These are phyloP conservation scores for Pedetes capensis DNA, from an alignment of 2,113 vertebrate species.

Conservation along the genomic window DNA sequence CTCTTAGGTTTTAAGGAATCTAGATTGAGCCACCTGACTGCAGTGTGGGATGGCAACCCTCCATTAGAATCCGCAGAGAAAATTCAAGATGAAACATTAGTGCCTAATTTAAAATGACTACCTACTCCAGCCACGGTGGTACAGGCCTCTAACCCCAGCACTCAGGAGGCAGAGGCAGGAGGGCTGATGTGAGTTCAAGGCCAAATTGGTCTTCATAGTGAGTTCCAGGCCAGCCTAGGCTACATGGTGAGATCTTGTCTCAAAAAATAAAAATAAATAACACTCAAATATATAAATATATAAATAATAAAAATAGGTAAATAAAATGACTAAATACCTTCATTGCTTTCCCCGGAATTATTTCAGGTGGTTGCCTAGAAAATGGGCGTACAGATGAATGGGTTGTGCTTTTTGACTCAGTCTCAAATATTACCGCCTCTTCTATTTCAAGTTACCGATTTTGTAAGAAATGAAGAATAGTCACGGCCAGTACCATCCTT, in stretches of 20 bases:
- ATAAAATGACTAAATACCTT: constrained; percentile 66
- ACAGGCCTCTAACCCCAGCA: too few relatives aligned
- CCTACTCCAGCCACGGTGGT: too few relatives aligned
- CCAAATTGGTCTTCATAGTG: too few relatives aligned
- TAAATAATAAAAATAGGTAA: too few relatives aligned
- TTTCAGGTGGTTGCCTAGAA: constrained; percentile 58
- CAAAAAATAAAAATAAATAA: too few relatives aligned
- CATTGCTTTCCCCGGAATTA: constrained; percentile 65
- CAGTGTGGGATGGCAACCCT: constrained; percentile 43
- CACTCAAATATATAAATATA: too few relatives aligned
- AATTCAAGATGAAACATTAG: constrained; percentile 70
- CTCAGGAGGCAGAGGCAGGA: too few relatives aligned
- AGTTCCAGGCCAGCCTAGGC: too few relatives aligned
- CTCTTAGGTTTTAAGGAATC: background rate
- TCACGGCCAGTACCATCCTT: constrained; percentile 75
- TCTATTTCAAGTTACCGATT: constrained; percentile 71
- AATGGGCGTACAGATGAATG: constrained; percentile 47
- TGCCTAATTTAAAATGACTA: constrained; percentile 74
- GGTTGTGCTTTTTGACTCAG: constrained; percentile 28
- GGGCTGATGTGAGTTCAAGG: too few relatives aligned
- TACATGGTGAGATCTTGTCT: too few relatives aligned
- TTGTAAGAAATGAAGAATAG: constrained; percentile 69
- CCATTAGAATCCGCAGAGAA: constrained; percentile 69
- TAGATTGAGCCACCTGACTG: background rate
- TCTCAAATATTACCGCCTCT: constrained; percentile 59